phyloP scores from a whole-genome alignment of 2,888 invertebrate genomes.

The Ichneumoninae sp. region DNA sequence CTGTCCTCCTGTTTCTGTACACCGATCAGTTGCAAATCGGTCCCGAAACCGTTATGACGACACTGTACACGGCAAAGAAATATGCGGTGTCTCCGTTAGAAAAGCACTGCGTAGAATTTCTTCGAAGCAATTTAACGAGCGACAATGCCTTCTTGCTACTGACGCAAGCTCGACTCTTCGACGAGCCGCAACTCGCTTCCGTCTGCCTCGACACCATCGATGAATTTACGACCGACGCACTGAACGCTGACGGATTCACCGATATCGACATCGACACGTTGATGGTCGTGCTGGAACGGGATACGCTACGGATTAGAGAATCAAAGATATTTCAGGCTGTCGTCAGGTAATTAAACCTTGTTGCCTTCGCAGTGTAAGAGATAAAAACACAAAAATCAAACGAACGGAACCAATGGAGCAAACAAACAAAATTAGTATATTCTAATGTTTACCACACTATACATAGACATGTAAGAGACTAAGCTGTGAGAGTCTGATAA shows the following conservation, averaged over 20 bases:
- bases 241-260: constrained; percentile 92
- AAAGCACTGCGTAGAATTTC: constrained; percentile 92
- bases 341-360: constrained; percentile 83
- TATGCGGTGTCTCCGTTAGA: constrained; percentile 94
- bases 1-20: constrained; percentile 90
- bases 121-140: constrained; percentile 90
- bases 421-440: too few species aligned
- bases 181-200: constrained; percentile 92
- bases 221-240: constrained; percentile 92
- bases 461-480: too few species aligned
- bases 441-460: too few species aligned
- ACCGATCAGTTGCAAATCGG: constrained; percentile 94
- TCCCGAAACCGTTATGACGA: constrained; percentile 94
- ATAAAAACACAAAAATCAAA: background rate
- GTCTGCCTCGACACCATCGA: constrained; percentile 93
- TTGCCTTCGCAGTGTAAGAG: background rate
- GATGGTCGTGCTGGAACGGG: constrained; percentile 91
- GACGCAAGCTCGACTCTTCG: constrained; percentile 92
- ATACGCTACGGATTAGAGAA: constrained; percentile 92
- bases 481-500: too few species aligned
- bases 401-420: too few species aligned
- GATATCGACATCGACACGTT: constrained; percentile 93
- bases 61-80: constrained; percentile 94
- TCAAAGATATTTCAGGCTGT: constrained; percentile 91
- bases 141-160: constrained; percentile 94